Percentiles rank a stretch among this genome's conserved stretches.
phyloP scores from a whole-genome alignment of 2,888 invertebrate species.

The Alcis repandata region DNA sequence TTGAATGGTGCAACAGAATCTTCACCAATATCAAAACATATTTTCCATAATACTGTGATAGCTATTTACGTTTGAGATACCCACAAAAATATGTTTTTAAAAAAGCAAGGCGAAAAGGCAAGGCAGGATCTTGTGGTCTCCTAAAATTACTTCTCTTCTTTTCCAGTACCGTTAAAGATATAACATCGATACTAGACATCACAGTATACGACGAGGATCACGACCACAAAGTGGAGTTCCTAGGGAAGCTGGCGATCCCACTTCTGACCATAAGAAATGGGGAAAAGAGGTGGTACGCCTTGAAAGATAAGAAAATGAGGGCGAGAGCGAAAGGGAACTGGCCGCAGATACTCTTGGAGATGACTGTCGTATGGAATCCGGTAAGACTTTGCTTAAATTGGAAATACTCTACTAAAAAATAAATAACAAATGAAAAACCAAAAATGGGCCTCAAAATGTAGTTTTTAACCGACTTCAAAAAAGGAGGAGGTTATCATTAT shows the following conservation, averaged over 20 bases:
- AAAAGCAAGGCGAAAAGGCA: too few species aligned
- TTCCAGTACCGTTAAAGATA: slow-evolving; percentile 95
- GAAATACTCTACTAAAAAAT: too few species aligned
- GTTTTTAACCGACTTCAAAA: not conserved
- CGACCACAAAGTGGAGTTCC: slow-evolving; percentile 98
- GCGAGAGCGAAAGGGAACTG: slow-evolving; percentile 96
- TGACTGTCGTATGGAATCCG: slow-evolving; percentile 97
- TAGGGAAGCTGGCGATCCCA: slow-evolving; percentile 97
- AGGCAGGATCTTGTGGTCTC: too few species aligned
- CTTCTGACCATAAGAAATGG: slow-evolving; percentile 94
- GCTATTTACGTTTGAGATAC: too few species aligned
- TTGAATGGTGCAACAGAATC: too few species aligned
- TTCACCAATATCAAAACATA: too few species aligned
- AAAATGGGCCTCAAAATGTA: too few species aligned
- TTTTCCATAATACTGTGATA: too few species aligned
- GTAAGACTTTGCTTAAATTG: slow-evolving; percentile 84
- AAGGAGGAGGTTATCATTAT: too few species aligned
- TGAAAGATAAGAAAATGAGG: slow-evolving; percentile 98
- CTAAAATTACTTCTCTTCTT: too few species aligned
- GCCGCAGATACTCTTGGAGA: slow-evolving; percentile 95
- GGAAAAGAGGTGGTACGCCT: slow-evolving; percentile 97
- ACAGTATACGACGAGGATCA: slow-evolving; percentile 99
- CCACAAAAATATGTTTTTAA: too few species aligned
- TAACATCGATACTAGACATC: slow-evolving; percentile 96
- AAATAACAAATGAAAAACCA: too few species aligned